Evolutionary conservation across 2,888 invertebrate genomes (phyloP).

Genomic region (Tromatobia lineatoria): DNA sequence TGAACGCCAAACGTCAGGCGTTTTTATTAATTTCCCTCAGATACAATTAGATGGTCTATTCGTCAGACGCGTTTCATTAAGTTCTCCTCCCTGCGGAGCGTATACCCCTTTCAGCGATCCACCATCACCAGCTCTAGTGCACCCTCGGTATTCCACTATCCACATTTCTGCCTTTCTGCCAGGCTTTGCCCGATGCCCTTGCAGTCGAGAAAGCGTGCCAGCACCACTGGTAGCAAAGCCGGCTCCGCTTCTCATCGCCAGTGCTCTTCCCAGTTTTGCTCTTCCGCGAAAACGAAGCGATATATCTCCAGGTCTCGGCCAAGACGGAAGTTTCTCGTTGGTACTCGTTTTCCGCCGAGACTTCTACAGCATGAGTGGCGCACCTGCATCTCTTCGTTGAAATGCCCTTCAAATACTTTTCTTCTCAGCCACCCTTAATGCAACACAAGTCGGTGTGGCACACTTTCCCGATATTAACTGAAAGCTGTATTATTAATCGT

Average conservation of each 20-base stretch:
- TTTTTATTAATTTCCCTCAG: constrained; percentile 85
- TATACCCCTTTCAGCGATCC: constrained; percentile 50
- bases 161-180: constrained; percentile 39
- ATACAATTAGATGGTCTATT: constrained; percentile 85
- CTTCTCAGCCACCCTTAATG: background rate
- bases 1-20: constrained; percentile 78
- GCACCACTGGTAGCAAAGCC: constrained; percentile 28
- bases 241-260: constrained; percentile 50
- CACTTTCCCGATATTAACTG: constrained; percentile 15
- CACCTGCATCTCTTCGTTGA: constrained; percentile 17
- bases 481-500: constrained; percentile 3
- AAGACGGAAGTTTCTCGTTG: constrained; percentile 42
- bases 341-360: constrained; percentile 24
- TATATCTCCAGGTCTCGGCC: constrained; percentile 46
- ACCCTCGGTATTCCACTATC: constrained; percentile 37
- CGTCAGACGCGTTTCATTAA: constrained; percentile 85
- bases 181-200: constrained; percentile 34
- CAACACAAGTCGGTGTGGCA: background rate
- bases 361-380: constrained; percentile 9
- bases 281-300: constrained; percentile 61
- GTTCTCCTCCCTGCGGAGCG: constrained; percentile 74
- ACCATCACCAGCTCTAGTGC: constrained; percentile 21
- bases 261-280: constrained; percentile 73
- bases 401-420: background rate
- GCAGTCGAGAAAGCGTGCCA: constrained; percentile 43